Evolutionary conservation across 2,113 vertebrate species (phyloP).

Genomic region (Delphinapterus leucas): DNA sequence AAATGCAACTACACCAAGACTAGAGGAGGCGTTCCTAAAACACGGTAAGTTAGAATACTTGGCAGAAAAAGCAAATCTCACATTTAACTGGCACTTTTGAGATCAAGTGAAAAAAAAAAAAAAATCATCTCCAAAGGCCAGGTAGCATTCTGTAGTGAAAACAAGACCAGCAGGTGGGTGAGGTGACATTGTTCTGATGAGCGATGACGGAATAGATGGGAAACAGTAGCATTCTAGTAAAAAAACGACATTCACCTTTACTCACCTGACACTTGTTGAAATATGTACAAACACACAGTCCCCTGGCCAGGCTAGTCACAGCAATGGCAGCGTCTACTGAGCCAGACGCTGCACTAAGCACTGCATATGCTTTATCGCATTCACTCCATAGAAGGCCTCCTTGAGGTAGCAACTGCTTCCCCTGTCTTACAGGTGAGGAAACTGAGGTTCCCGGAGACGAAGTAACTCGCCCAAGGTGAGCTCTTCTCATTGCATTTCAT

Average conservation of each 20-base stretch:
- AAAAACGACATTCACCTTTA: not conserved
- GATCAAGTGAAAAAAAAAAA: not conserved
- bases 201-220: not conserved
- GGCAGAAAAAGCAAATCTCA: not conserved
- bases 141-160: not conserved
- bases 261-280: not conserved
- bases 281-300: not conserved
- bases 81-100: not conserved
- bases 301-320: not conserved
- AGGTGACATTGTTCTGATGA: not conserved
- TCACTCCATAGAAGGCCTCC: not conserved
- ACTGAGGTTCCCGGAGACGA: not conserved
- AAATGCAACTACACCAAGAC: not conserved
- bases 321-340: rapidly evolving
- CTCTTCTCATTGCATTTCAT: not conserved
- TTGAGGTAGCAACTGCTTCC: not conserved
- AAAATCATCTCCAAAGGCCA: no score
- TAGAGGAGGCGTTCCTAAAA: not conserved
- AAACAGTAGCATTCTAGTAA: not conserved
- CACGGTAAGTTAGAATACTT: not conserved
- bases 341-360: rapidly evolving
- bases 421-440: not conserved
- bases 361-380: rapidly evolving
- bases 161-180: not conserved
- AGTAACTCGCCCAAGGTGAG: not conserved